Percentiles rank a stretch among this genome's conserved stretches.
These are phyloP conservation scores for Crocodylus rhombifer DNA, from an alignment of 2,797 vertebrate genomes.

Conservation along the genomic window DNA sequence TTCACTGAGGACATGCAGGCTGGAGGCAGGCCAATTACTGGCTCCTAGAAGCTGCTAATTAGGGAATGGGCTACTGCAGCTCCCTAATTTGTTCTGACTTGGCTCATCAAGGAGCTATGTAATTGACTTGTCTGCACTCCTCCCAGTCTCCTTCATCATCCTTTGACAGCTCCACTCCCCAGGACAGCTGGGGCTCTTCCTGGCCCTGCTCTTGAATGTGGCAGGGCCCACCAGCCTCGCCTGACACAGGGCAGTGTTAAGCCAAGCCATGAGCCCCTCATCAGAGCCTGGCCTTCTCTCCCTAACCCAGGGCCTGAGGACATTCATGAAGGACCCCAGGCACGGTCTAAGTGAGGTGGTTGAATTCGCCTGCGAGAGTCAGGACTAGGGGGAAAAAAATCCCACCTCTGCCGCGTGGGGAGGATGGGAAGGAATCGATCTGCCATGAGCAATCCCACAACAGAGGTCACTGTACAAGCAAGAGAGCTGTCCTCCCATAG, in stretches of 20 bases:
- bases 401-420: neutral
- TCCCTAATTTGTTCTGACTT: neutral
- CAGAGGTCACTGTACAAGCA: neutral
- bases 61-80: neutral
- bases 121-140: neutral
- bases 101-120: neutral
- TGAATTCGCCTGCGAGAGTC: neutral
- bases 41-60: neutral
- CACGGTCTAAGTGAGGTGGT: neutral
- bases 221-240: neutral
- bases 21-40: neutral
- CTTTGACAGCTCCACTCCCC: neutral
- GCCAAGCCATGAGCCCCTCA: too few relatives aligned
- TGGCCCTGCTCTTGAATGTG: too few relatives aligned
- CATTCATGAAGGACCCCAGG: neutral
- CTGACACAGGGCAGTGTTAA: neutral
- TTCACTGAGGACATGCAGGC: too few relatives aligned
- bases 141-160: neutral
- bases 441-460: neutral
- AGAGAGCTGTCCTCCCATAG: neutral
- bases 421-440: neutral
- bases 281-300: neutral
- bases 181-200: neutral
- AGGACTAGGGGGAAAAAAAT: neutral
- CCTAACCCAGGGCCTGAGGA: neutral